Evolutionary conservation across 2,888 invertebrate species (phyloP).

Genomic region (Arctia plantaginis): DNA sequence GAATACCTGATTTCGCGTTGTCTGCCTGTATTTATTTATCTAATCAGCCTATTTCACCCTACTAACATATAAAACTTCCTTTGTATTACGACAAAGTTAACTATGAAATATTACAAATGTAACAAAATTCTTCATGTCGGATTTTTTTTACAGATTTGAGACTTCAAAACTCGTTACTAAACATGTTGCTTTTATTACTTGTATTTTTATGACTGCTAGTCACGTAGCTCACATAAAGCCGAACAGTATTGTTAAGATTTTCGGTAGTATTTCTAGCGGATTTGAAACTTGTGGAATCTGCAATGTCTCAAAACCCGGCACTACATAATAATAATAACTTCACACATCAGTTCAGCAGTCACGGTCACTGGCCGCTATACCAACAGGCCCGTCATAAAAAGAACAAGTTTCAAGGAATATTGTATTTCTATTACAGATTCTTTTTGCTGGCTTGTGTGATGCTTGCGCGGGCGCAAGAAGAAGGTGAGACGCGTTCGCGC

Average conservation of each 20-base stretch:
- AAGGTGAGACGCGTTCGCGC: conserved; percentile 65
- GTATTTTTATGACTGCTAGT: background rate
- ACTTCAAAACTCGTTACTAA: background rate
- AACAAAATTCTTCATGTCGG: background rate
- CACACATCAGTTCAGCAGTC: background rate
- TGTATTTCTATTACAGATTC: conserved; percentile 67
- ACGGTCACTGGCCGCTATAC: background rate
- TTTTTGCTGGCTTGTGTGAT: conserved; percentile 71
- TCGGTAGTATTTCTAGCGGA: background rate
- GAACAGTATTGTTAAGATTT: background rate
- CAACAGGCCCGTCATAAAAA: background rate
- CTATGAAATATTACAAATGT: background rate
- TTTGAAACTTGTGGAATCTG: background rate
- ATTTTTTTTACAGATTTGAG: background rate
- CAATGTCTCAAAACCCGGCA: background rate
- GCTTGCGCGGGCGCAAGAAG: conserved; percentile 73
- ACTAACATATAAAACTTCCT: too few species aligned
- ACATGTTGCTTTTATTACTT: background rate
- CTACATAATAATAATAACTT: background rate
- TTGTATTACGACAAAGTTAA: conserved; percentile 1
- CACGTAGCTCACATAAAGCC: background rate
- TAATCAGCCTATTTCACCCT: conserved; percentile 4
- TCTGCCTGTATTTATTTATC: background rate
- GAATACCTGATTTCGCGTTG: conserved; percentile 31
- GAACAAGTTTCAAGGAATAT: background rate